phyloP scores from a whole-genome alignment of 1,140 invertebrate genomes.

The Brachionus angularis region DNA sequence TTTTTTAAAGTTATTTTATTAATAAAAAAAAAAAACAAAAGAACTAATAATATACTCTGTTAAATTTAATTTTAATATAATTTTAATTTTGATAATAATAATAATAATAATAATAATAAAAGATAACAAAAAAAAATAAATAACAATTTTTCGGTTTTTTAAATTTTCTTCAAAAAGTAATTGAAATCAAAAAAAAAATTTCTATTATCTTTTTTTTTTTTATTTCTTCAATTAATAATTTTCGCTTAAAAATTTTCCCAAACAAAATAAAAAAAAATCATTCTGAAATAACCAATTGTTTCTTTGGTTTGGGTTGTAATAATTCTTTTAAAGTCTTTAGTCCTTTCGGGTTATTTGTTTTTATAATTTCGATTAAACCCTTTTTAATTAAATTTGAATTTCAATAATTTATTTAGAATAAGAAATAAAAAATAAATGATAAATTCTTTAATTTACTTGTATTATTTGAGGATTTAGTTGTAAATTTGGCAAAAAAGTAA shows the following conservation, averaged over 20 bases:
- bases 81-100: too few species aligned
- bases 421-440: too few species aligned
- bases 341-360: conserved; percentile 39
- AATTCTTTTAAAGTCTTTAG: conserved; percentile 25
- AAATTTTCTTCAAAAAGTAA: too few species aligned
- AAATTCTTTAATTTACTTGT: conserved; percentile 49
- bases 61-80: too few species aligned
- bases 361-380: conserved; percentile 13
- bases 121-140: too few species aligned
- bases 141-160: background rate
- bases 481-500: conserved; percentile 58
- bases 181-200: background rate
- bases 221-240: too few species aligned
- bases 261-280: too few species aligned
- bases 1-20: too few species aligned
- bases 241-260: too few species aligned
- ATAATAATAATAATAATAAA: too few species aligned
- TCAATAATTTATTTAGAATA: background rate
- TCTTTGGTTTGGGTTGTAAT: conserved; percentile 20
- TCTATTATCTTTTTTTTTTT: background rate
- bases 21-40: too few species aligned
- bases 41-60: too few species aligned
- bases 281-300: background rate
- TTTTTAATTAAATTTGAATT: background rate
- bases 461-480: conserved; percentile 54